Conservation (phyloP, 2,888 invertebrate genomes). For the Sacculina carcini region DNA sequence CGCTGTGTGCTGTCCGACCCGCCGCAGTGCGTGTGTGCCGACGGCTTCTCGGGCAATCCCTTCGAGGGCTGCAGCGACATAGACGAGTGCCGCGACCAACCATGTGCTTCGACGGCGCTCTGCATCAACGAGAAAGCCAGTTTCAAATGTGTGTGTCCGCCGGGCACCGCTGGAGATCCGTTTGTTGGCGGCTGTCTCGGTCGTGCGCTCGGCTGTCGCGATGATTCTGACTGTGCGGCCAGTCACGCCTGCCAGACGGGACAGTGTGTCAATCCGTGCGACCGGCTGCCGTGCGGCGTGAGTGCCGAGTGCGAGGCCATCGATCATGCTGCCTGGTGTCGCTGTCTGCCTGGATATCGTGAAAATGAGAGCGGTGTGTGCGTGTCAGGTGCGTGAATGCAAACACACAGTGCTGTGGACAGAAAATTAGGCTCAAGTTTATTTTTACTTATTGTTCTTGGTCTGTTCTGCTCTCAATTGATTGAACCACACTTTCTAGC, state of each 20-base stretch:
- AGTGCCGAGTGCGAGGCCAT: slow-evolving; percentile 68
- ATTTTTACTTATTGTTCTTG: too few relatives aligned
- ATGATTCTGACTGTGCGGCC: slow-evolving; percentile 49
- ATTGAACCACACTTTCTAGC: too few relatives aligned
- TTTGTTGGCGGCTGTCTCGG: slow-evolving; percentile 11
- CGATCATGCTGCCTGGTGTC: slow-evolving; percentile 65
- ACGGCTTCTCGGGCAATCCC: slow-evolving; percentile 63
- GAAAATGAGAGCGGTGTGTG: slow-evolving; percentile 55
- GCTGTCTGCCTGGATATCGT: slow-evolving; percentile 52
- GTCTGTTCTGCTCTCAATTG: too few relatives aligned
- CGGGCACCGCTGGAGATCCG: slow-evolving; percentile 22
- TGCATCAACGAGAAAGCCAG: slow-evolving; percentile 65
- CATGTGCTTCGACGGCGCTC: slow-evolving; percentile 64
- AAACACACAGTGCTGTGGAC: neutral
- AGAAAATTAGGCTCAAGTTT: too few relatives aligned
- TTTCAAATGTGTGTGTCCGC: slow-evolving; percentile 36
- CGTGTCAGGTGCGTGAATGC: slow-evolving; percentile 35
- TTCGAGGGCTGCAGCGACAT: slow-evolving; percentile 55
- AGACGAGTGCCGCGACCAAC: slow-evolving; percentile 52
- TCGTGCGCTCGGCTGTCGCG: slow-evolving; percentile 29
- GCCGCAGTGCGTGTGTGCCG: slow-evolving; percentile 58
- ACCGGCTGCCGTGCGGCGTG: slow-evolving; percentile 43
- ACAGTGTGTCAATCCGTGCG: slow-evolving; percentile 57
- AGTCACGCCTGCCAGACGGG: slow-evolving; percentile 47
- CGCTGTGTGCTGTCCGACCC: slow-evolving; percentile 71